These are phyloP conservation scores for Rhagium mordax DNA, from an alignment of 2,888 invertebrate species.

Conservation along the genomic window DNA sequence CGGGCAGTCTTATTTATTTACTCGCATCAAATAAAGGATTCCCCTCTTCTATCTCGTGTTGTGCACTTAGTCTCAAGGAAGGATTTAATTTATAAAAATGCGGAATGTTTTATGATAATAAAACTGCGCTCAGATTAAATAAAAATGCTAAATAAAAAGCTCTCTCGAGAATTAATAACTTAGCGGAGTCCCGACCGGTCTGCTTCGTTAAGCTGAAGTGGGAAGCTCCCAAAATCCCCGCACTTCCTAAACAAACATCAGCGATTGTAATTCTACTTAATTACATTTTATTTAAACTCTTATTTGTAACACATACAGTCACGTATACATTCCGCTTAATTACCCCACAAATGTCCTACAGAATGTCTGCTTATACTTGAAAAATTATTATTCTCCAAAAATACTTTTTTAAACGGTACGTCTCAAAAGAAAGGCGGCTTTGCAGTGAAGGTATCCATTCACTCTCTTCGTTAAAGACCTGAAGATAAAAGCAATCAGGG, in stretches of 20 bases:
- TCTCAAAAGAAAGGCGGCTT: too few relatives aligned
- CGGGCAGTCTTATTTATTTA: conserved; percentile 63
- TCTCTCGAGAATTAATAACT: conserved; percentile 68
- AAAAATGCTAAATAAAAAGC: conserved; percentile 70
- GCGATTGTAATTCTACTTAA: conserved; percentile 19
- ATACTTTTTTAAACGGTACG: too few relatives aligned
- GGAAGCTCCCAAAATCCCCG: conserved; percentile 13
- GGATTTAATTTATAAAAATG: conserved; percentile 70
- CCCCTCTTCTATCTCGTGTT: conserved; percentile 37
- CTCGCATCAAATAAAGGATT: conserved; percentile 61
- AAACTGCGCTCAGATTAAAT: conserved; percentile 69
- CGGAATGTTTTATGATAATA: conserved; percentile 69
- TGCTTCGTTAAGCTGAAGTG: conserved; percentile 35
- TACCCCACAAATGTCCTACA: not conserved
- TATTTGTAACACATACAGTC: not conserved
- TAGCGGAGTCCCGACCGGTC: conserved; percentile 59
- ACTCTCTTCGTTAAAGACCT: too few relatives aligned
- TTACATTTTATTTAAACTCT: conserved; percentile 25
- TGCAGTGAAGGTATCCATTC: too few relatives aligned
- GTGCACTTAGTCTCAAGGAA: conserved; percentile 55
- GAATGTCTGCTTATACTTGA: too few relatives aligned
- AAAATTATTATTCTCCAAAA: too few relatives aligned
- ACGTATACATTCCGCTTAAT: not conserved
- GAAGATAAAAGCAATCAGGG: too few relatives aligned
- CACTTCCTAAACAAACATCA: conserved; percentile 24